A percentile compares a stretch with the other conserved stretches of the same genome.
Conservation (phyloP, 2,888 invertebrate genomes). For the Volucella zonaria region DNA sequence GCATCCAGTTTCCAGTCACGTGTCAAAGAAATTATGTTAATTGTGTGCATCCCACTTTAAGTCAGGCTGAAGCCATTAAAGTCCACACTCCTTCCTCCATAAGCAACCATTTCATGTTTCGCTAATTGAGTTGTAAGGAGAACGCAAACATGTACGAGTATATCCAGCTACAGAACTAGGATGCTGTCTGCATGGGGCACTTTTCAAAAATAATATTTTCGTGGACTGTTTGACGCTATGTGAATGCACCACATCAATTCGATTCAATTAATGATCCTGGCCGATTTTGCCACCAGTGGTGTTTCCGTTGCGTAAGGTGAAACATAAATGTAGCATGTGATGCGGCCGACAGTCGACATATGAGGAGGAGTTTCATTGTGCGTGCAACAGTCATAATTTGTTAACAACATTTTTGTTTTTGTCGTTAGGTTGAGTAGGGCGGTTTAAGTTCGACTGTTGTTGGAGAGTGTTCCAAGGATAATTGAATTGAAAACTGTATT, state of each 20-base stretch:
- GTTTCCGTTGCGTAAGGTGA: constrained; percentile 1
- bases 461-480: constrained; percentile 44
- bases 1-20: constrained; percentile 78
- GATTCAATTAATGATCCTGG: constrained; percentile 67
- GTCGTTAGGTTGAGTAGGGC: constrained; percentile 32
- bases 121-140: constrained; percentile 75
- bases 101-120: constrained; percentile 55
- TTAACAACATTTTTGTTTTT: constrained; percentile 63
- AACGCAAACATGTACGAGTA: constrained; percentile 30
- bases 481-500: constrained; percentile 67
- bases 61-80: constrained; percentile 39
- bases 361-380: constrained; percentile 54
- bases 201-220: constrained; percentile 58
- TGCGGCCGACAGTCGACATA: constrained; percentile 22
- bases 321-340: constrained; percentile 54
- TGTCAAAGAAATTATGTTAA: constrained; percentile 82
- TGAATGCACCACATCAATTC: constrained; percentile 51
- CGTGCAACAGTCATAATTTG: constrained; percentile 65
- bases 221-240: constrained; percentile 30
- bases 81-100: constrained; percentile 19
- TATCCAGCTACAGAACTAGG: constrained; percentile 8
- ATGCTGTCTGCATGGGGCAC: constrained; percentile 31
- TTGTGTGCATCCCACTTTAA: constrained; percentile 77
- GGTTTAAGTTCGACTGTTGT: constrained; percentile 25
- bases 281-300: constrained; percentile 21